Evolutionary conservation across 2,113 vertebrate genomes (phyloP), one percentile per base, ranked within the genome.

Genomic region (Coptodon rendalli): DNA sequence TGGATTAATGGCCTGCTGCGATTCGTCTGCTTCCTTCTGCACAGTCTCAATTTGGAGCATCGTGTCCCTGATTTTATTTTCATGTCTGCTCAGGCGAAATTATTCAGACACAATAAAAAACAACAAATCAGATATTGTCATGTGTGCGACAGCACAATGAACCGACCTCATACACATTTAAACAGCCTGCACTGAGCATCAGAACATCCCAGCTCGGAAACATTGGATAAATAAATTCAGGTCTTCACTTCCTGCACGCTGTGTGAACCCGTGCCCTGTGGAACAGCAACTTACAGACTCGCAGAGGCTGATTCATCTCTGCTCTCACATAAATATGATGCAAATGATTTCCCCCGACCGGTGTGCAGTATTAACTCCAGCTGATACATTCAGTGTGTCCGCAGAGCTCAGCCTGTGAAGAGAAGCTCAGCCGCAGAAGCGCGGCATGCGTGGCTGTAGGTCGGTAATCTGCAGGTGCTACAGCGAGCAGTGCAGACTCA

Each of bases 401-500:
- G 17, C 59, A 66, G 31, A 68, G 19, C 38, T 68, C n/a, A 71
- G 66, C 11, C 9, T 1, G 31, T 13, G 34, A 22, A 68, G 19
- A n/a, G 31, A 66, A n/a, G 59, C 61, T 0, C 59, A 1, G 57
- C 59, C 1, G 17, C 29, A 34, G 29, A 61, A 19, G 34, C 19
- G n/a, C 5, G 12, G 2, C 13, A 0, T 10, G 22, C 7, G 2
- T 0, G 4, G 40, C 22, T 29, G 22, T 3, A 29, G 4, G 24
- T 10, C 9, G 3, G 36, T 17, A 10, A 45, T 45, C 22, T 17
- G 24, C 9, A 29, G 68, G 68, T 17, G 3, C 40, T 73, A 16
- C 13, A 24, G 38, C 8, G 13, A 0, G 5, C 12, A 45, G 13
- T 2, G 22, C 40, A 29, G 9, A 76, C 14, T 27, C 68, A 0